These are phyloP conservation scores for Rhopilema esculentum DNA, from an alignment of 30 jellyfish, hydroid and myxozoan species.

Conservation along the genomic window DNA sequence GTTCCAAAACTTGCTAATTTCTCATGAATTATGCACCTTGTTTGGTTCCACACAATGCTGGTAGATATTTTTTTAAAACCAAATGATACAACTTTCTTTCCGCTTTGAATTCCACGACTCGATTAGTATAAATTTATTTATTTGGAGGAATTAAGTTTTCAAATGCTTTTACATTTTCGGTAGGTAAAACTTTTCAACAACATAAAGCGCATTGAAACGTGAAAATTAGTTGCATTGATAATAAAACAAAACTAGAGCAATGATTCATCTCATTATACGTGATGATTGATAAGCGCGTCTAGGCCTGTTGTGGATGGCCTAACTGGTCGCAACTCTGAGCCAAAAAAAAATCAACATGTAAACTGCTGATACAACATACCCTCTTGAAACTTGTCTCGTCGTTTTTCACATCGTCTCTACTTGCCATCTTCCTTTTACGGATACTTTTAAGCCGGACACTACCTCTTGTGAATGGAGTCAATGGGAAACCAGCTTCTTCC, in stretches of 20 bases:
- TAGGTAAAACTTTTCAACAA: too few species aligned
- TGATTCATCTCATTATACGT: background rate
- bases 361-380: conserved; percentile 26
- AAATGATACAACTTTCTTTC: background rate
- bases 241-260: background rate
- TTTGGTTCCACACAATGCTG: too few species aligned
- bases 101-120: background rate
- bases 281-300: background rate
- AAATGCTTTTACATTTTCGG: too few species aligned
- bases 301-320: conserved; percentile 18
- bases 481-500: conserved; percentile 38
- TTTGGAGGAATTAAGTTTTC: background rate
- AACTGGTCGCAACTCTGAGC: background rate
- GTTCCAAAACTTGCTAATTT: too few species aligned
- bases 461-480: conserved; percentile 59
- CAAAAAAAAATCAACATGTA: background rate
- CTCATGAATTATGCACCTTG: too few species aligned
- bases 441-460: conserved; percentile 82
- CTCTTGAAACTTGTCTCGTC: conserved; percentile 33
- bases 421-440: conserved; percentile 94
- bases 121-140: too few species aligned
- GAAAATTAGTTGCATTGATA: background rate
- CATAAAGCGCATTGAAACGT: background rate
- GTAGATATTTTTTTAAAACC: background rate
- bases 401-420: conserved; percentile 51